Evolutionary conservation across 2,888 invertebrate genomes (phyloP).

Genomic region (Dryococelus australis): DNA sequence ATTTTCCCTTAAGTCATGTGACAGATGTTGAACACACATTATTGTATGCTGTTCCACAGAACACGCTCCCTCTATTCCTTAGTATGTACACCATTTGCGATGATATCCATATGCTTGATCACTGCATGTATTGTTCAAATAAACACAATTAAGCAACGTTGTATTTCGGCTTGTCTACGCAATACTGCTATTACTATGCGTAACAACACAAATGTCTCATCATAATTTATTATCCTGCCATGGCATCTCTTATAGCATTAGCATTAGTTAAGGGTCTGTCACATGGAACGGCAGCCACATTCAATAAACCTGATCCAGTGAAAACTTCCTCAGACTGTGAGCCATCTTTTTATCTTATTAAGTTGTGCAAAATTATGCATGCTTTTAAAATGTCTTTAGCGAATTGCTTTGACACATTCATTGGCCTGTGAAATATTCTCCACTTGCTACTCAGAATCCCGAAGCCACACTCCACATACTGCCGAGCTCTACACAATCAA

Average conservation of each 20-base stretch:
- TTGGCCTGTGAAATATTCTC: constrained; percentile 13
- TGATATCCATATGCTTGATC: not conserved
- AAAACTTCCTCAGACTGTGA: not conserved
- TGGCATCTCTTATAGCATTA: not conserved
- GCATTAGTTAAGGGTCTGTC: not conserved
- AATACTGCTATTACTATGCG: not conserved
- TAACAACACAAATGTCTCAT: not conserved
- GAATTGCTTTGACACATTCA: not conserved
- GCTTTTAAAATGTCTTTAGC: constrained; percentile 17
- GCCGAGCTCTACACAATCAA: not conserved
- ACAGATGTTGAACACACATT: too few relatives aligned
- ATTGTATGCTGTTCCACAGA: too few relatives aligned
- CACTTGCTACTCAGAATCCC: not conserved
- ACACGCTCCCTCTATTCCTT: too few relatives aligned
- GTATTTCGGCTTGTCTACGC: not conserved
- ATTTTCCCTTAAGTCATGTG: too few relatives aligned
- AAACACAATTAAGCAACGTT: not conserved
- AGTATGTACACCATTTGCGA: too few relatives aligned
- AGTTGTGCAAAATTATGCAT: not conserved
- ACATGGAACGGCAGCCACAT: not conserved
- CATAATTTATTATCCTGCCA: not conserved
- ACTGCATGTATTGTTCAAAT: not conserved
- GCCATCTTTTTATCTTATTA: constrained; percentile 1
- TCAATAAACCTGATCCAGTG: not conserved
- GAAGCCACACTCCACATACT: not conserved